A percentile compares a stretch with the other conserved stretches of the same genome.
phyloP scores from a whole-genome alignment of 2,797 vertebrate species.

The Manis javanica region DNA sequence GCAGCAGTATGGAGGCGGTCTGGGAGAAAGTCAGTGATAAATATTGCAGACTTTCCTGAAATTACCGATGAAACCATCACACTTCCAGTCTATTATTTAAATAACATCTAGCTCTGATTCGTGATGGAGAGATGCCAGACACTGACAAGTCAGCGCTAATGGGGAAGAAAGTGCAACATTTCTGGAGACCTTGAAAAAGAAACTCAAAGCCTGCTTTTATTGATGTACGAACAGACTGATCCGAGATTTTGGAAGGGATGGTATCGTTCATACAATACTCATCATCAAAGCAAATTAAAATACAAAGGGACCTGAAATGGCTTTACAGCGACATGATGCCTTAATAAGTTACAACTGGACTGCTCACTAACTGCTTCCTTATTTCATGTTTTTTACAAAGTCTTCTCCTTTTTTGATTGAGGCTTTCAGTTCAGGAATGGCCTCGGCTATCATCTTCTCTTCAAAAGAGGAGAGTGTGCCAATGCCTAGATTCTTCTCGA shows the following conservation, averaged over 20 bases:
- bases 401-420: conserved; percentile 99
- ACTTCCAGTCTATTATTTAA: not conserved
- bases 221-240: conserved; percentile 70
- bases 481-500: conserved; percentile 98
- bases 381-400: conserved; percentile 95
- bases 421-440: conserved; percentile 93
- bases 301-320: conserved; percentile 50
- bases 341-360: conserved; percentile 86
- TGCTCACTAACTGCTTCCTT: conserved; percentile 72
- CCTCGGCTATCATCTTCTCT: conserved; percentile 95
- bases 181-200: conserved; percentile 77
- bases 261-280: conserved; percentile 62
- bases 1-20: fast-evolving
- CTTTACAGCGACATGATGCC: conserved; percentile 84
- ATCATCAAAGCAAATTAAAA: conserved; percentile 48
- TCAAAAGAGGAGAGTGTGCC: conserved; percentile 95
- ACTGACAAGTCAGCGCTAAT: not conserved
- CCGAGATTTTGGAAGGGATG: conserved; percentile 50
- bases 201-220: conserved; percentile 84
- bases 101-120: not conserved
- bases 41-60: not conserved
- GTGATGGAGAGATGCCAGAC: not conserved
- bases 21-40: not conserved
- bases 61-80: not conserved
- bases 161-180: not conserved